Evolutionary conservation across 1,140 invertebrate genomes (phyloP).

Genomic region (Bradysia coprophila): DNA sequence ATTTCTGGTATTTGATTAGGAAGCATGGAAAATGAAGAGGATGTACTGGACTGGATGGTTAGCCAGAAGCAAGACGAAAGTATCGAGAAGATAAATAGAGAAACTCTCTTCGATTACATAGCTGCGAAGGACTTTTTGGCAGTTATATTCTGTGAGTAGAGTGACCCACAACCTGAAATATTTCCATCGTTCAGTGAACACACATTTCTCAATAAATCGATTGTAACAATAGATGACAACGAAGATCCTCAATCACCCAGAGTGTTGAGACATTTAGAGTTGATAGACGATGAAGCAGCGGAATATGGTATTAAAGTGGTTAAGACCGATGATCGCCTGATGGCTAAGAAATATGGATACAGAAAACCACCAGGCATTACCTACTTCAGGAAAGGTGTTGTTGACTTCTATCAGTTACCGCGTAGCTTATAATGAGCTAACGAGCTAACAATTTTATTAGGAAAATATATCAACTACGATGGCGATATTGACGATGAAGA

Average conservation of each 20-base stretch:
- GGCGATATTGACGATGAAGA: slow-evolving; percentile 87
- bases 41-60: slow-evolving; percentile 80
- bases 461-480: slow-evolving; percentile 78
- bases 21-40: slow-evolving; percentile 63
- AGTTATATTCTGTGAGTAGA: slow-evolving; percentile 86
- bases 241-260: slow-evolving; percentile 57
- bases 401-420: not conserved
- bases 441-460: slow-evolving; percentile 2
- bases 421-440: not conserved
- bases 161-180: too few relatives aligned
- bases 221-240: slow-evolving; percentile 5
- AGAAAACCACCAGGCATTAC: slow-evolving; percentile 76
- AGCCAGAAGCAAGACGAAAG: slow-evolving; percentile 85
- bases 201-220: too few relatives aligned
- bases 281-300: slow-evolving; percentile 79
- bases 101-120: slow-evolving; percentile 68
- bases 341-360: slow-evolving; percentile 89
- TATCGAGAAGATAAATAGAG: slow-evolving; percentile 77
- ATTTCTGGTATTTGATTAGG: slow-evolving; percentile 34
- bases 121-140: slow-evolving; percentile 82
- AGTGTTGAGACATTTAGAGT: slow-evolving; percentile 65
- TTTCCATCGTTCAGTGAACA: too few relatives aligned
- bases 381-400: slow-evolving; percentile 64
- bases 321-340: slow-evolving; percentile 71
- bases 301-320: slow-evolving; percentile 87